Percentiles rank a stretch among this genome's conserved stretches.
phyloP scores from a whole-genome alignment of 2,797 vertebrate species.

The Salarias fasciatus region DNA sequence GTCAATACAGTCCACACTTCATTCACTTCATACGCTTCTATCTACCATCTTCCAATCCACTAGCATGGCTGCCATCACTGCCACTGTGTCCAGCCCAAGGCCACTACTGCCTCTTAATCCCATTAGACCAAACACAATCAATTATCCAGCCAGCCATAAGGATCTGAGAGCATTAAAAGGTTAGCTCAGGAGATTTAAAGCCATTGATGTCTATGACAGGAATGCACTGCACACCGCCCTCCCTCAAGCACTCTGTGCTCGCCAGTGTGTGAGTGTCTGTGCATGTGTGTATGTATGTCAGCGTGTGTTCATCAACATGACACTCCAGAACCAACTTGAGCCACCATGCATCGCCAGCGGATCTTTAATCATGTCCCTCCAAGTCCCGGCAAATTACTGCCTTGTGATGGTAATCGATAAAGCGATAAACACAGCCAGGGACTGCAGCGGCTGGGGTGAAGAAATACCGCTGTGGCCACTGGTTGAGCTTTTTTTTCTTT shows the following conservation, averaged over 20 bases:
- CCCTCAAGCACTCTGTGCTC: constrained; percentile 18
- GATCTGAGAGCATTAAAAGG: constrained; percentile 81
- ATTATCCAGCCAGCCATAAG: constrained; percentile 80
- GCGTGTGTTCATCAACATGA: constrained; percentile 71
- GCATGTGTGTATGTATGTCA: constrained; percentile 50
- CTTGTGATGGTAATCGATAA: constrained; percentile 83
- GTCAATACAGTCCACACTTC: constrained; percentile 44
- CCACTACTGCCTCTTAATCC: constrained; percentile 79
- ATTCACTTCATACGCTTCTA: constrained; percentile 35
- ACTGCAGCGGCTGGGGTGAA: constrained; percentile 66
- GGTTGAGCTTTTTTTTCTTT: constrained; percentile 49
- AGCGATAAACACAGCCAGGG: constrained; percentile 73
- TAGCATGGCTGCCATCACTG: constrained; percentile 33
- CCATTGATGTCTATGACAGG: constrained; percentile 75
- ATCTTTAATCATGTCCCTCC: constrained; percentile 83
- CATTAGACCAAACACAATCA: constrained; percentile 82
- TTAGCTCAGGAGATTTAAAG: constrained; percentile 80
- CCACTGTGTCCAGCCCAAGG: constrained; percentile 71
- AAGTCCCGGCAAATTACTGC: constrained; percentile 82
- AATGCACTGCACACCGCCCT: constrained; percentile 34
- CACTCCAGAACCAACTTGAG: constrained; percentile 61
- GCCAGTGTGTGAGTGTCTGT: constrained; percentile 36
- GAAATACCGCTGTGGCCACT: constrained; percentile 67
- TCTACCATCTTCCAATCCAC: constrained; percentile 57
- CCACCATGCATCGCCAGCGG: constrained; percentile 65